Percentiles rank a stretch among this genome's conserved stretches.
Conservation (phyloP, 2,888 invertebrate species). For the Hydraecia micacea region DNA sequence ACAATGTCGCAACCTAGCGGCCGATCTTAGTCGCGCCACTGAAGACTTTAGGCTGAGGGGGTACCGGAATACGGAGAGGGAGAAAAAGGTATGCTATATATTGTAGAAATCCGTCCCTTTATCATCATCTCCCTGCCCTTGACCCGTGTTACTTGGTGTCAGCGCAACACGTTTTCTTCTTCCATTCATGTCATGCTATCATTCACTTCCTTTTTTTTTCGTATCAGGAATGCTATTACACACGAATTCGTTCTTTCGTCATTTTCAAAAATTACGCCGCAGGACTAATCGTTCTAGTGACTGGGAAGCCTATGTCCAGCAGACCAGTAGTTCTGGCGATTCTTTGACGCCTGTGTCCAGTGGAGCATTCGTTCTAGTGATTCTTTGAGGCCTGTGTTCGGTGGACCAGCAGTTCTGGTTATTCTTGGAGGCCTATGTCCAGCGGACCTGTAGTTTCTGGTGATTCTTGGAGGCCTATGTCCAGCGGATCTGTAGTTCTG, state of each 20-base stretch:
- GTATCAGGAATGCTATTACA: neutral
- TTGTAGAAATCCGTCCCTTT: neutral
- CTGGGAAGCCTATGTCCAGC: neutral
- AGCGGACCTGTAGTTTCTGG: neutral
- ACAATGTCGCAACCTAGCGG: conserved; percentile 91
- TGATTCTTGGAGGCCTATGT: neutral
- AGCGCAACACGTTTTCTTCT: neutral
- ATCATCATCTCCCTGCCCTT: neutral
- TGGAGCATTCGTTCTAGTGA: neutral
- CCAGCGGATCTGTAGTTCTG: neutral
- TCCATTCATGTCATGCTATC: neutral
- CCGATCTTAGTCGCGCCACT: conserved; percentile 91
- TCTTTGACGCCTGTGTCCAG: neutral
- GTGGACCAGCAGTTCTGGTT: neutral
- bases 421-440: neutral
- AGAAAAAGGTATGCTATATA: conserved; percentile 79
- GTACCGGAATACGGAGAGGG: conserved; percentile 88
- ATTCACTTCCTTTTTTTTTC: neutral
- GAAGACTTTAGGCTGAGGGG: conserved; percentile 89
- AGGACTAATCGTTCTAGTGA: no score
- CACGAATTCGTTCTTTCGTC: no score
- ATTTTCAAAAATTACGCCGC: neutral
- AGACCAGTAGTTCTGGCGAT: neutral
- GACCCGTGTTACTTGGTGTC: neutral
- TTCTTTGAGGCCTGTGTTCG: neutral